These are phyloP conservation scores for Stictonetta naevosa DNA, from an alignment of 2,113 vertebrate species.

Conservation along the genomic window DNA sequence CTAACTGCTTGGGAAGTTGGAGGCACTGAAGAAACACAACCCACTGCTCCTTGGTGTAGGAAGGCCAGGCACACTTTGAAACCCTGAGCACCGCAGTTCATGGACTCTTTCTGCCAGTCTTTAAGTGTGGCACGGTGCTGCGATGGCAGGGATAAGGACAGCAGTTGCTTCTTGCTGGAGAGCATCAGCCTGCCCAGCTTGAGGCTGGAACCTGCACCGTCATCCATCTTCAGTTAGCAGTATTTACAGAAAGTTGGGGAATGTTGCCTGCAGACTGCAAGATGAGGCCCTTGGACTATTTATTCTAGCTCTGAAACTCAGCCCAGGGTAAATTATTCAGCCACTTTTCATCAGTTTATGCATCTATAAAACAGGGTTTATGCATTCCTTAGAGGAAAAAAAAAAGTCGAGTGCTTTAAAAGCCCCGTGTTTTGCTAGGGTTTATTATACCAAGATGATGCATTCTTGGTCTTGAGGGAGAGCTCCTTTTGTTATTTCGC, in stretches of 20 bases:
- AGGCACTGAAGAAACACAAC: neutral
- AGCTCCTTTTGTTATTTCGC: neutral
- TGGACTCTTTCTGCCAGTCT: neutral
- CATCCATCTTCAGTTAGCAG: neutral
- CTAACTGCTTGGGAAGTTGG: neutral
- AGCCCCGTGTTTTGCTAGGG: neutral
- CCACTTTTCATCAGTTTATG: neutral
- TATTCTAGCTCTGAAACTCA: neutral
- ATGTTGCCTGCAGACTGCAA: neutral
- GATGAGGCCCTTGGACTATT: neutral
- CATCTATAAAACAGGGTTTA: neutral
- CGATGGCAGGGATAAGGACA: accelerated
- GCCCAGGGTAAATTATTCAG: neutral
- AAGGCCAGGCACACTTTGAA: too few species aligned
- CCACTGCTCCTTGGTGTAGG: neutral
- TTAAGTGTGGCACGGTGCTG: neutral
- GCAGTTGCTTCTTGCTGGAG: neutral
- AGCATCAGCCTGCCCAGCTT: neutral
- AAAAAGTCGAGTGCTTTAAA: neutral
- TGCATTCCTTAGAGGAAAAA: neutral
- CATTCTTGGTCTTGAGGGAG: neutral
- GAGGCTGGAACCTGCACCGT: neutral
- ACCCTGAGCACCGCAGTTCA: accelerated
- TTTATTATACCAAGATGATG: neutral
- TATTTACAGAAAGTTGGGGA: neutral